These are phyloP conservation scores for Ptychodera flava DNA, from an alignment of 35 echinoderm and acorn worm species.

Conservation along the genomic window DNA sequence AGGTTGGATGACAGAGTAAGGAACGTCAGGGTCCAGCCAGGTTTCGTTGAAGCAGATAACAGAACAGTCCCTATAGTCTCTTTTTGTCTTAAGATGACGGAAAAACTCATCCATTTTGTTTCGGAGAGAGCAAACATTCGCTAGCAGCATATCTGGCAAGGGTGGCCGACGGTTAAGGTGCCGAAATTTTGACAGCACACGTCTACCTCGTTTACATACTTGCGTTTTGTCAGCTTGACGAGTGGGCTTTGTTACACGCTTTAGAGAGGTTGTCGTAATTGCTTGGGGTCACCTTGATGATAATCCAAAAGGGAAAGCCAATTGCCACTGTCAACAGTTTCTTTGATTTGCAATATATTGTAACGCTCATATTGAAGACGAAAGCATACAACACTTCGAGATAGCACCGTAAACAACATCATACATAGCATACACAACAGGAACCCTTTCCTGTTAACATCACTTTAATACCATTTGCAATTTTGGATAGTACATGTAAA, in stretches of 20 bases:
- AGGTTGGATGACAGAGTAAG: background rate
- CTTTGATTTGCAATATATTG: background rate
- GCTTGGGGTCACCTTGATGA: background rate
- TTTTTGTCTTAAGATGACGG: constrained; percentile 20
- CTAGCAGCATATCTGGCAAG: constrained; percentile 27
- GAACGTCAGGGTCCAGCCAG: constrained; percentile 14
- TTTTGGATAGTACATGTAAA: no score
- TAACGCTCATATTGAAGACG: background rate
- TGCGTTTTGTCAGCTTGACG: background rate
- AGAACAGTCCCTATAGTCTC: constrained; percentile 26
- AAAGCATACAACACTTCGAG: background rate
- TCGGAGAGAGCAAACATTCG: constrained; percentile 13
- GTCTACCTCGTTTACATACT: constrained; percentile 2
- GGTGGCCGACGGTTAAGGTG: background rate
- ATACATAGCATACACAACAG: no score
- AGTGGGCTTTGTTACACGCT: background rate
- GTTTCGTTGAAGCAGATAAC: constrained; percentile 30
- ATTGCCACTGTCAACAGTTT: background rate
- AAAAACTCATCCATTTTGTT: constrained; percentile 29
- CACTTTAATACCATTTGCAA: no score
- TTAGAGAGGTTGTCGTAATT: background rate
- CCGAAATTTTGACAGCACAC: constrained; percentile 12
- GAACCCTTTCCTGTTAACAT: no score
- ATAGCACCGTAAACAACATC: background rate
- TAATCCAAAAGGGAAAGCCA: background rate